These are phyloP conservation scores for Rhopalosiphum maidis DNA, from an alignment of 1,140 invertebrate species.

Conservation along the genomic window DNA sequence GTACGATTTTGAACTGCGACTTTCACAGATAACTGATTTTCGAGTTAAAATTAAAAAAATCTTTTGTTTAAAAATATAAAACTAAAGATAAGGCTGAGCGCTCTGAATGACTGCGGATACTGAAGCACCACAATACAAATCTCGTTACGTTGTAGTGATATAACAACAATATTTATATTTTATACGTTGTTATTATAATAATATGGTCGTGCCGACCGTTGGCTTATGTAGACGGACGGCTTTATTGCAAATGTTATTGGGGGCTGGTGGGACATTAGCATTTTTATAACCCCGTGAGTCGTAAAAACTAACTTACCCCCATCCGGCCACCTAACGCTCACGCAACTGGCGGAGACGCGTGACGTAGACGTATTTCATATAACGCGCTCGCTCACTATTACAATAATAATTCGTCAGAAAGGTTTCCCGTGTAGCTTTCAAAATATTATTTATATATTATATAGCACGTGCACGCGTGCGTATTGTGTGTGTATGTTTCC, in stretches of 20 bases:
- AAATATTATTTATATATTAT: conserved; percentile 27
- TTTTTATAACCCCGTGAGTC: not conserved
- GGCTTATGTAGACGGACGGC: not conserved
- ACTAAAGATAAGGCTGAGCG: too few species aligned
- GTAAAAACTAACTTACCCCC: not conserved
- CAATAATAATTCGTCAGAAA: conserved; percentile 15
- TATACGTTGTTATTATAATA: not conserved
- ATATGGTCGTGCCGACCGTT: not conserved
- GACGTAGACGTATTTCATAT: not conserved
- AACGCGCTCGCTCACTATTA: not conserved
- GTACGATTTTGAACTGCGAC: not conserved
- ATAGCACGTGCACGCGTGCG: not conserved
- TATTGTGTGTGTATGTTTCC: not conserved
- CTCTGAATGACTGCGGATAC: not conserved
- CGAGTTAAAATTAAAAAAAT: not conserved
- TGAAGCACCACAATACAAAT: not conserved
- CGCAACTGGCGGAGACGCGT: not conserved
- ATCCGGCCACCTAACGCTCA: not conserved
- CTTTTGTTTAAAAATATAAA: not conserved
- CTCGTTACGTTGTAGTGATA: not conserved
- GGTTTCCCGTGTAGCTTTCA: conserved; percentile 37
- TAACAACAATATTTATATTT: not conserved
- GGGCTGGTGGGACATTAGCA: not conserved
- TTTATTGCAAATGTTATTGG: not conserved
- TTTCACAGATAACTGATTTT: not conserved